phyloP scores from a whole-genome alignment of 2,888 invertebrate species.

The Philereme vetulata region DNA sequence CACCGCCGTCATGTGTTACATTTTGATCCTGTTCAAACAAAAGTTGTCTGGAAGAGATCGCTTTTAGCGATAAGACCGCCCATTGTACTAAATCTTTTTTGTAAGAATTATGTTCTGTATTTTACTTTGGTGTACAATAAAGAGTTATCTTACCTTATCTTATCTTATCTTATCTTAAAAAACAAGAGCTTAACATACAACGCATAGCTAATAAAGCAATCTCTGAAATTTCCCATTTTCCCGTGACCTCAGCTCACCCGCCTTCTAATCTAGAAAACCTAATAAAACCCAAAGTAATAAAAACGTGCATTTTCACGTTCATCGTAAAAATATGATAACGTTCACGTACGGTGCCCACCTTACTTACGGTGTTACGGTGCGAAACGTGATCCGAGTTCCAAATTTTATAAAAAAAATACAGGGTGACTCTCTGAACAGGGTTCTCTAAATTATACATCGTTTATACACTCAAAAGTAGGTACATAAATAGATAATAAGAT shows the following conservation, averaged over 20 bases:
- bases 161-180: no score
- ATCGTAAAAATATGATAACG: conserved; percentile 82
- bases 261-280: conserved; percentile 75
- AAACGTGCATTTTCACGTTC: conserved; percentile 78
- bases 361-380: conserved; percentile 33
- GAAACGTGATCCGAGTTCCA: conserved; percentile 36
- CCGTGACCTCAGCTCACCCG: conserved; percentile 46
- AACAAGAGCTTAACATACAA: no score
- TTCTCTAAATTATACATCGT: neutral
- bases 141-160: no score
- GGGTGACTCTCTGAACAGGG: neutral
- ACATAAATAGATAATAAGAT: no score
- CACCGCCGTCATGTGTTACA: no score
- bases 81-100: no score
- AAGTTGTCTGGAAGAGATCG: no score
- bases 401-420: conserved; percentile 31
- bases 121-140: no score
- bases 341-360: conserved; percentile 62
- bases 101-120: no score
- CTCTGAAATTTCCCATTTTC: conserved; percentile 58
- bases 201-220: conserved; percentile 29
- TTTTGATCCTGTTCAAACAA: no score
- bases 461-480: conserved; percentile 17
- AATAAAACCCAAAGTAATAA: conserved; percentile 78
- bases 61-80: no score